phyloP scores from a whole-genome alignment of 2,888 invertebrate species.

The Melolontha melolontha region DNA sequence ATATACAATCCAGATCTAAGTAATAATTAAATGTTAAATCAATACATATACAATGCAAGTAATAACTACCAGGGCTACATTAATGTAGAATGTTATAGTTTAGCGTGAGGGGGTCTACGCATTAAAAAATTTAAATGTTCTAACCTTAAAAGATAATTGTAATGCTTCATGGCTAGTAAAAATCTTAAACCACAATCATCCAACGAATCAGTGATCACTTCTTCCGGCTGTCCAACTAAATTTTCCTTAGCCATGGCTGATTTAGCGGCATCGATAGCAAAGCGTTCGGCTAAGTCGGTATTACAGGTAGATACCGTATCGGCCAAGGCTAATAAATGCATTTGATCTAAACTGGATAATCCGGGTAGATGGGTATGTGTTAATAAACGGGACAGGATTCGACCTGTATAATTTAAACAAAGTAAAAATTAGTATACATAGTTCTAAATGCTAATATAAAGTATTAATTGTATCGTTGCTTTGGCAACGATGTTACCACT shows the following conservation, averaged over 20 bases:
- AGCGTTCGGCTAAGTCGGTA: slow-evolving; percentile 86
- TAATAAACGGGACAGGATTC: slow-evolving; percentile 87
- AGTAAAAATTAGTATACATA: slow-evolving; percentile 24
- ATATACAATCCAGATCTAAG: no score
- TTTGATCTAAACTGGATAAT: slow-evolving; percentile 95
- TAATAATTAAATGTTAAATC: no score
- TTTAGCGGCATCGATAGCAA: slow-evolving; percentile 78
- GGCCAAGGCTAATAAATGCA: slow-evolving; percentile 98
- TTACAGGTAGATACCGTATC: slow-evolving; percentile 97
- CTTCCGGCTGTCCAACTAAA: slow-evolving; percentile 68
- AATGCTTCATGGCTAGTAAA: slow-evolving; percentile 97
- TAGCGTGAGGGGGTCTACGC: no score
- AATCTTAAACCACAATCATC: slow-evolving; percentile 98
- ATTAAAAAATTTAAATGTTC: no score
- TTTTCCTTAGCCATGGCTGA: slow-evolving; percentile 76
- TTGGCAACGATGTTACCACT: no score
- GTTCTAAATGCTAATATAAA: not conserved
- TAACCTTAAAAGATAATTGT: slow-evolving; percentile 86
- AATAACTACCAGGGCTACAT: no score
- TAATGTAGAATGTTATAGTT: no score
- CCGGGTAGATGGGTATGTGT: slow-evolving; percentile 97
- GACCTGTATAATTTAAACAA: slow-evolving; percentile 65
- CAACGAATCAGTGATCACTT: slow-evolving; percentile 80
- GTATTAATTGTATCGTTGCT: no score
- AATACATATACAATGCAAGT: no score